These are phyloP conservation scores for Caenorhabditis sp. DNA, from an alignment of 2,888 invertebrate species.

Conservation along the genomic window DNA sequence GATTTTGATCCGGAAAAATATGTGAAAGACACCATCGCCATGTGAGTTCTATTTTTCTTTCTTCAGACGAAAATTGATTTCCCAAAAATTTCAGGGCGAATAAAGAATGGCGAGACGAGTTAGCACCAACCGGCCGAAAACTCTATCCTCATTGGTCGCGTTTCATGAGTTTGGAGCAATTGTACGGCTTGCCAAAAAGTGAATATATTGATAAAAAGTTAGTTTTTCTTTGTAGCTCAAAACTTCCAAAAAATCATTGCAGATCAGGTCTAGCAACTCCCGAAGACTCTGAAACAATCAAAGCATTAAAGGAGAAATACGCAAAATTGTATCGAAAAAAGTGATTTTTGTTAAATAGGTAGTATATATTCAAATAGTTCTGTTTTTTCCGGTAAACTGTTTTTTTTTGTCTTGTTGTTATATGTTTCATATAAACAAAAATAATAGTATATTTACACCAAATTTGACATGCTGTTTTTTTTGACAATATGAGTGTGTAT, in stretches of 20 bases:
- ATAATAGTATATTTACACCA: no score
- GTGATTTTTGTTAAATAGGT: conserved; percentile 20
- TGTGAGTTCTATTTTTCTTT: conserved; percentile 24
- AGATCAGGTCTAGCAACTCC: conserved; percentile 60
- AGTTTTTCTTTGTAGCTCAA: neutral
- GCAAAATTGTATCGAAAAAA: conserved; percentile 43
- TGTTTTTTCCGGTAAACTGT: no score
- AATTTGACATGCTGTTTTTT: no score
- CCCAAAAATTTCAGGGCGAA: conserved; percentile 48
- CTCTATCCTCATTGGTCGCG: conserved; percentile 68
- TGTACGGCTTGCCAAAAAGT: conserved; percentile 54
- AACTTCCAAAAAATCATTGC: conserved; percentile 11
- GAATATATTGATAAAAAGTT: conserved; percentile 64
- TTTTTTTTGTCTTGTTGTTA: no score
- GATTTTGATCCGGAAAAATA: conserved; percentile 64
- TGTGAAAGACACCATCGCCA: conserved; percentile 61
- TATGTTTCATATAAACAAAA: no score
- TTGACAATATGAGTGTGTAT: no score
- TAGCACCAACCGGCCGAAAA: conserved; percentile 65
- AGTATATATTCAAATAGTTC: conserved; percentile 2
- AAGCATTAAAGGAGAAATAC: conserved; percentile 59
- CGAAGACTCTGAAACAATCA: conserved; percentile 61
- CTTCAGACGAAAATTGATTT: neutral
- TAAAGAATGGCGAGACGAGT: conserved; percentile 60
- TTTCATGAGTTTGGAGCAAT: conserved; percentile 63